Percentiles rank a stretch among this genome's conserved stretches.
phyloP scores from a whole-genome alignment of 1,140 invertebrate species.

The Ceratosolen fusciceps region DNA sequence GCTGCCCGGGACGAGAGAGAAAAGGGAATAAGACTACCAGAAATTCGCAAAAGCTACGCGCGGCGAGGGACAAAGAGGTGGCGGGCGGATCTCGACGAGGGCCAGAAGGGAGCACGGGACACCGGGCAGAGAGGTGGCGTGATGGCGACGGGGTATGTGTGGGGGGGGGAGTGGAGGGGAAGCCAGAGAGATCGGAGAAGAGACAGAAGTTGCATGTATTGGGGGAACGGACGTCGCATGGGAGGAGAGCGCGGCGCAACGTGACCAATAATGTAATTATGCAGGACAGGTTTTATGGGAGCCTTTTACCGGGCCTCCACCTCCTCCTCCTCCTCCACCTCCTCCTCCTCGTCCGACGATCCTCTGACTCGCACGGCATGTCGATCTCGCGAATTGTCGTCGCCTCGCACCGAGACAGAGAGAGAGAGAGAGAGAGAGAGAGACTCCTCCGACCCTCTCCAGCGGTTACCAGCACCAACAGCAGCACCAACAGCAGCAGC shows the following conservation, averaged over 20 bases:
- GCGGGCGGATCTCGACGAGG: too few relatives aligned
- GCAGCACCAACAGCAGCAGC: neutral
- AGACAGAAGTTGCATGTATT: constrained; percentile 12
- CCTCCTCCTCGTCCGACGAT: neutral
- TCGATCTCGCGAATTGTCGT: constrained; percentile 20
- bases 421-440: too few relatives aligned
- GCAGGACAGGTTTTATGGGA: constrained; percentile 60
- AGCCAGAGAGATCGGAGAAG: constrained; percentile 13
- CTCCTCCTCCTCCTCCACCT: neutral
- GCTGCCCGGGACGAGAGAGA: neutral
- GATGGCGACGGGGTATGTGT: too few relatives aligned
- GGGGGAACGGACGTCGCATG: neutral
- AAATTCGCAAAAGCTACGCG: constrained; percentile 20
- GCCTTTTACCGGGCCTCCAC: constrained; percentile 43
- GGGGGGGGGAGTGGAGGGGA: neutral
- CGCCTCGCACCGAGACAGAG: neutral
- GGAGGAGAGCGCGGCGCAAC: constrained; percentile 45
- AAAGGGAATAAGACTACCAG: neutral
- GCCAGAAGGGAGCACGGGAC: too few relatives aligned
- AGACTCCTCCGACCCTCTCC: too few relatives aligned
- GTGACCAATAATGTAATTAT: constrained; percentile 66
- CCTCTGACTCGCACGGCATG: constrained; percentile 34
- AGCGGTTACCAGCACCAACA: too few relatives aligned
- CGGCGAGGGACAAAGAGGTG: neutral
- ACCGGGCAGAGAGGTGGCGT: too few relatives aligned